A percentile compares a stretch with the other conserved stretches of the same genome.
Evolutionary conservation across 2,888 invertebrate genomes (phyloP).

Genomic region (Antitype chi): DNA sequence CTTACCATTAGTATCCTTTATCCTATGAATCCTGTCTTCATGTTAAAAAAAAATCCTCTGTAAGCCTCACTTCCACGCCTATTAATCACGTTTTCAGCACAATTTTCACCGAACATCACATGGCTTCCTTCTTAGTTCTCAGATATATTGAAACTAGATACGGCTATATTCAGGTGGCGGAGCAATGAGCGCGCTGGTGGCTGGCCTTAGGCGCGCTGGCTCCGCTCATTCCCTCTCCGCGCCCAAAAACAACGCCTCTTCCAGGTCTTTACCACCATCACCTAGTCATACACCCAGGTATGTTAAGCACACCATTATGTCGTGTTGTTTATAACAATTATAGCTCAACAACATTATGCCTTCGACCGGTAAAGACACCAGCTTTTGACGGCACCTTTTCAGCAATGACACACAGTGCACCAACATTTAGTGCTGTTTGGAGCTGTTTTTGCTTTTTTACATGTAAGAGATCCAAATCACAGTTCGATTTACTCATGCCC

Average conservation of each 20-base stretch:
- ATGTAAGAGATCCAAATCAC: slow-evolving; percentile 1
- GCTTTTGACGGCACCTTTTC: slow-evolving; percentile 46
- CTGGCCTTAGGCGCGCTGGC: slow-evolving; percentile 87
- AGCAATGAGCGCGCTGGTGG: slow-evolving; percentile 87
- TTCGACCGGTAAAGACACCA: slow-evolving; percentile 34
- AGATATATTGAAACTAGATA: slow-evolving; percentile 24
- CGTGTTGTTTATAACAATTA: slow-evolving; percentile 19
- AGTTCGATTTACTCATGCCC: not conserved
- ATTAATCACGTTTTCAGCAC: not conserved
- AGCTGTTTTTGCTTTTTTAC: slow-evolving; percentile 15
- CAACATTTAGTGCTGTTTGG: slow-evolving; percentile 31
- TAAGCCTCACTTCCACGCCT: slow-evolving; percentile 23
- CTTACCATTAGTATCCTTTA: not conserved
- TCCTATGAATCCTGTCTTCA: not conserved
- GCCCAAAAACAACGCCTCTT: slow-evolving; percentile 88
- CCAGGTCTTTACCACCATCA: slow-evolving; percentile 94
- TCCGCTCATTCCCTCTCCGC: slow-evolving; percentile 88
- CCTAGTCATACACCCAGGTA: slow-evolving; percentile 93
- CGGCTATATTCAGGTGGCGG: slow-evolving; percentile 78
- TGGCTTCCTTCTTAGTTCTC: not conserved
- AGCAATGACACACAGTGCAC: slow-evolving; percentile 46
- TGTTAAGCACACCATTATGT: slow-evolving; percentile 44
- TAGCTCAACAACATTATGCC: not conserved
- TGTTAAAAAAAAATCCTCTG: not conserved
- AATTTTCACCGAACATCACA: not conserved